A percentile compares a stretch with the other conserved stretches of the same genome.
Conservation (phyloP, 2,113 vertebrate species). For the Crocuta crocuta region DNA sequence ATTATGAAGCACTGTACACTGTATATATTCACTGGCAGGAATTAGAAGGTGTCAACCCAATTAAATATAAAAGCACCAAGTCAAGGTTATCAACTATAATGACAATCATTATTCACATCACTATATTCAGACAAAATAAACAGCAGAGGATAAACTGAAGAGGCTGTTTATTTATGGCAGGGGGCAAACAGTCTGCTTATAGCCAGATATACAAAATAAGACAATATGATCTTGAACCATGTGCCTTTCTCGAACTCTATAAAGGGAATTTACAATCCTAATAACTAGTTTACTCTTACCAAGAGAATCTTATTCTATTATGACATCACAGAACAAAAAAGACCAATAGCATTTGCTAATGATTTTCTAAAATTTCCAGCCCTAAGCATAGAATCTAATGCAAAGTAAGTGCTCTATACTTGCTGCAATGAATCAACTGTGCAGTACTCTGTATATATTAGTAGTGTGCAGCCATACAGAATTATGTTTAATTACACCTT, state of each 20-base stretch:
- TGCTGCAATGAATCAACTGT: background rate
- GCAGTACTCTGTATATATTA: background rate
- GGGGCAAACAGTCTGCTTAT: background rate
- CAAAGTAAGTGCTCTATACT: background rate
- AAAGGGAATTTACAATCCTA: background rate
- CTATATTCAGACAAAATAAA: background rate
- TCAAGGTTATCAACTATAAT: conserved; percentile 47
- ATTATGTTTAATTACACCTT: conserved; percentile 14
- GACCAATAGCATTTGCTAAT: background rate
- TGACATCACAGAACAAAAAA: background rate
- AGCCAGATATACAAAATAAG: background rate
- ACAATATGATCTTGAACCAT: background rate
- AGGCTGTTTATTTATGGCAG: background rate
- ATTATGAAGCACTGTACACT: background rate
- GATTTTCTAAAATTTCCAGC: conserved; percentile 33
- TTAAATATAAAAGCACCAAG: conserved; percentile 31
- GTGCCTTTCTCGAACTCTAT: background rate
- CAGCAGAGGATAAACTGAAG: background rate
- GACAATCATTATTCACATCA: conserved; percentile 15
- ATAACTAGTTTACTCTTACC: background rate
- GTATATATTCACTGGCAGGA: background rate
- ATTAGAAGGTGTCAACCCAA: background rate
- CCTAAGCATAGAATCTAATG: background rate
- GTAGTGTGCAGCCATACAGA: background rate
- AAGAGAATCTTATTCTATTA: conserved; percentile 24